phyloP scores from a whole-genome alignment of 2,888 invertebrate genomes.

The Lamproptera curius region DNA sequence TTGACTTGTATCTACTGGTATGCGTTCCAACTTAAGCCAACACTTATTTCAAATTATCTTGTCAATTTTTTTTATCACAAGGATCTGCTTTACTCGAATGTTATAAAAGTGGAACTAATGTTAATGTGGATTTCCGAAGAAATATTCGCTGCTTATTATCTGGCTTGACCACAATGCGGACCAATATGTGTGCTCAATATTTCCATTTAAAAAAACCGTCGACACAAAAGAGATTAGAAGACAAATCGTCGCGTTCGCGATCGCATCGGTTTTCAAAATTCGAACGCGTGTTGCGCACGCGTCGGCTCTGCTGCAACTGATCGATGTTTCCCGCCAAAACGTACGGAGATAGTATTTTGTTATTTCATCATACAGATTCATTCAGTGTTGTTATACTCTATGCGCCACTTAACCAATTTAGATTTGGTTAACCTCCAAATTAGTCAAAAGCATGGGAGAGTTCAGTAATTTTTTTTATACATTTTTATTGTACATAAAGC shows the following conservation, averaged over 20 bases:
- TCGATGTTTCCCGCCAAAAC: constrained; percentile 69
- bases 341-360: constrained; percentile 50
- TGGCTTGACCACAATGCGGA: constrained; percentile 60
- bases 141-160: constrained; percentile 68
- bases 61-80: constrained; percentile 44
- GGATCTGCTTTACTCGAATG: constrained; percentile 50
- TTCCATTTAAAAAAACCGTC: constrained; percentile 62
- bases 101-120: constrained; percentile 74
- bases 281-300: constrained; percentile 72
- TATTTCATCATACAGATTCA: constrained; percentile 50
- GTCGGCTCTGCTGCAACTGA: constrained; percentile 64
- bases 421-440: neutral
- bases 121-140: constrained; percentile 64
- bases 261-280: constrained; percentile 52
- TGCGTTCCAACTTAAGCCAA: constrained; percentile 13
- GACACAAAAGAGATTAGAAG: constrained; percentile 59
- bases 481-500: no score
- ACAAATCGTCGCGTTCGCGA: constrained; percentile 70
- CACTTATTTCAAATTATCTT: constrained; percentile 18
- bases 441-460: no score
- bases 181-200: constrained; percentile 71
- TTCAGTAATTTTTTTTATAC: no score
- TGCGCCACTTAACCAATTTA: neutral
- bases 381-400: constrained; percentile 37
- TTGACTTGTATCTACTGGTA: constrained; percentile 2